A percentile compares a stretch with the other conserved stretches of the same genome.
Conservation (phyloP, 1,140 invertebrate genomes). For the Lepeophtheirus salmonis region DNA sequence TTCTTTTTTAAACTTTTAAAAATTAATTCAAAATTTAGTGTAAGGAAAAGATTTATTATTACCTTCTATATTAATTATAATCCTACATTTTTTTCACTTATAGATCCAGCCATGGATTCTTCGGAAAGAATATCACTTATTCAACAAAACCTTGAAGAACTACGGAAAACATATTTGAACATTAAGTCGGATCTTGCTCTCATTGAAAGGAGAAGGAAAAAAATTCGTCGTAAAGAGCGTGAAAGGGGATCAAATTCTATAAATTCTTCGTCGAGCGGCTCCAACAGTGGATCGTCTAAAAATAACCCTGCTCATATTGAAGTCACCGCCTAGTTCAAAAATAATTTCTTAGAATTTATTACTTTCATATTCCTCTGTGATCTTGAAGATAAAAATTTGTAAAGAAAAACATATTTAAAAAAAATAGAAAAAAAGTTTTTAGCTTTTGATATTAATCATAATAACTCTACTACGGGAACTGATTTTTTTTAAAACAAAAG, state of each 20-base stretch:
- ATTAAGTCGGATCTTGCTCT: conserved; percentile 10
- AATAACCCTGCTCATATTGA: neutral
- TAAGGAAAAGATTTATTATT: neutral
- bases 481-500: no score
- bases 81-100: neutral
- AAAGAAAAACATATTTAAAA: no score
- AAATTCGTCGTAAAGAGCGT: conserved; percentile 14
- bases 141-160: conserved; percentile 1
- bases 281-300: neutral
- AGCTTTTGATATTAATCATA: no score
- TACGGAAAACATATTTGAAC: conserved; percentile 15
- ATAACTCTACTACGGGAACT: no score
- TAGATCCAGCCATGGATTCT: conserved; percentile 13
- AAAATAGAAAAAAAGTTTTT: no score
- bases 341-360: no score
- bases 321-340: neutral
- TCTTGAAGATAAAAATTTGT: no score
- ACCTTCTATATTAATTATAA: no score
- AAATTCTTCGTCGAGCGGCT: neutral
- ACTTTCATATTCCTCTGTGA: no score
- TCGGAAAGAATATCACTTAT: conserved; percentile 1
- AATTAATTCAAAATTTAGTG: neutral
- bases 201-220: conserved; percentile 11
- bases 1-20: no score
- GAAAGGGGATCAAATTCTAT: conserved; percentile 1